A percentile compares a stretch with the other conserved stretches of the same genome.
phyloP scores from a whole-genome alignment of 2,888 invertebrate species.

The Cheilosia vernalis region DNA sequence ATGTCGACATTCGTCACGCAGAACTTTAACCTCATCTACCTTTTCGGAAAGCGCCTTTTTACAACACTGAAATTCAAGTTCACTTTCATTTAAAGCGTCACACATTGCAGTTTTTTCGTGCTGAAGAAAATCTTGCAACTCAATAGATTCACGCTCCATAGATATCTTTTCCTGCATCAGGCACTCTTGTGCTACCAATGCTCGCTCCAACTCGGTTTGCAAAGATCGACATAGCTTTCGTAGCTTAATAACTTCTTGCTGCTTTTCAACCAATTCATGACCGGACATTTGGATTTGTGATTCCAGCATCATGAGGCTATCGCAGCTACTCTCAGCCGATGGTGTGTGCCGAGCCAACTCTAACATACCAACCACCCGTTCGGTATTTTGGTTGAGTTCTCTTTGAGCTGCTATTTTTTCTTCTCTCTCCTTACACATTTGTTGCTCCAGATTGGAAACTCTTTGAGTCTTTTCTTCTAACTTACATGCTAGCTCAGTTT shows the following conservation, averaged over 20 bases:
- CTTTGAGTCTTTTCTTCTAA: constrained; percentile 82
- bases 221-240: constrained; percentile 88
- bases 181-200: constrained; percentile 87
- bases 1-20: constrained; percentile 91
- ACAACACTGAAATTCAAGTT: constrained; percentile 83
- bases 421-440: constrained; percentile 88
- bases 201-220: constrained; percentile 88
- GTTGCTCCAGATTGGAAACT: constrained; percentile 85
- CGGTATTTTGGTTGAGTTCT: constrained; percentile 90
- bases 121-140: constrained; percentile 94
- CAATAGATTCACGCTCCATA: constrained; percentile 90
- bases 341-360: constrained; percentile 84
- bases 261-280: constrained; percentile 89
- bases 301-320: constrained; percentile 90
- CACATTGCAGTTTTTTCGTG: constrained; percentile 92
- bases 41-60: constrained; percentile 83
- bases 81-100: constrained; percentile 91
- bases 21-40: constrained; percentile 85
- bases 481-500: constrained; percentile 86
- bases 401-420: constrained; percentile 90
- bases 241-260: constrained; percentile 89
- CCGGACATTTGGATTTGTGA: constrained; percentile 90
- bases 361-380: constrained; percentile 87
- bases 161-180: constrained; percentile 90
- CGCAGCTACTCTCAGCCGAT: constrained; percentile 86